A percentile compares a stretch with the other conserved stretches of the same genome.
Evolutionary conservation across 1,140 invertebrate genomes (phyloP).

Genomic region (Sinella curviseta): DNA sequence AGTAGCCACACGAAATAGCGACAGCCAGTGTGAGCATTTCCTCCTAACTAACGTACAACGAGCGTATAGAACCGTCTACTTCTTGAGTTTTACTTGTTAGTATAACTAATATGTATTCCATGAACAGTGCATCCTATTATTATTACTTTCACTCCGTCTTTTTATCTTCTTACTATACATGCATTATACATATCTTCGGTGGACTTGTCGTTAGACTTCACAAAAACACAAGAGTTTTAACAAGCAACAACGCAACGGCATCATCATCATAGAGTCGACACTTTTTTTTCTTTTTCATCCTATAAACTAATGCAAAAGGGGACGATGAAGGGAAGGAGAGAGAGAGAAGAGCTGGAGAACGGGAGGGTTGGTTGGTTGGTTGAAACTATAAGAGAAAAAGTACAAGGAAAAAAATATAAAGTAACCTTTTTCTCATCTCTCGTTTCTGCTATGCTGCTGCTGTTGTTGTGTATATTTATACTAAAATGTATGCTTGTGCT

Average conservation of each 20-base stretch:
- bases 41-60: too few relatives aligned
- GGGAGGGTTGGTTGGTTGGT: not conserved
- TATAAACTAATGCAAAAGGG: conserved; percentile 30
- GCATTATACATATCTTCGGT: not conserved
- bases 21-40: too few relatives aligned
- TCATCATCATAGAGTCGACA: conserved; percentile 5
- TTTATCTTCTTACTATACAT: not conserved
- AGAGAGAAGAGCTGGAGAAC: not conserved
- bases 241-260: not conserved
- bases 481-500: too few relatives aligned
- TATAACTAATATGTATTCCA: conserved; percentile 14
- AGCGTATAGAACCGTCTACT: not conserved
- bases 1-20: not conserved
- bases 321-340: conserved; percentile 29
- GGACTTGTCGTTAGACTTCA: not conserved
- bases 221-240: conserved; percentile 16
- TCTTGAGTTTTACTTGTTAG: conserved; percentile 8
- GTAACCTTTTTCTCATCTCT: conserved; percentile 34
- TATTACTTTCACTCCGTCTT: not conserved
- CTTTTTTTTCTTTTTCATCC: conserved; percentile 8
- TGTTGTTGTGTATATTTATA: too few relatives aligned
- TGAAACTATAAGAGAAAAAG: conserved; percentile 3
- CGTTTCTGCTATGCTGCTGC: not conserved
- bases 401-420: not conserved
- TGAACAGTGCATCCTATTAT: not conserved